Evolutionary conservation across 2,888 invertebrate genomes (phyloP).

Genomic region (Cheilosia grossa): DNA sequence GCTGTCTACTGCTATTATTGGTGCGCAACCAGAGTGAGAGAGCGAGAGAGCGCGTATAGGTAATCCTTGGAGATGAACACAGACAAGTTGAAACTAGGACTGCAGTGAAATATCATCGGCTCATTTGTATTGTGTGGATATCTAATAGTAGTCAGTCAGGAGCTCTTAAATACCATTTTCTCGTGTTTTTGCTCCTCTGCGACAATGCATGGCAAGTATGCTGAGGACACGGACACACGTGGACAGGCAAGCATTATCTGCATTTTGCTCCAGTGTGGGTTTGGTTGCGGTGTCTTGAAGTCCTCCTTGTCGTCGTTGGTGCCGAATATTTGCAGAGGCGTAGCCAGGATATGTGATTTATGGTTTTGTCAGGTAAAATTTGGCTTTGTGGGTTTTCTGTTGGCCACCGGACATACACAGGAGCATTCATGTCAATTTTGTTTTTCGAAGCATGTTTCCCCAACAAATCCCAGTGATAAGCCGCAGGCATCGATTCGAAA

Average conservation of each 20-base stretch:
- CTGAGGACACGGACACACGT: constrained; percentile 33
- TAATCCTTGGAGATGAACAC: constrained; percentile 49
- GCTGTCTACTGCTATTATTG: constrained; percentile 47
- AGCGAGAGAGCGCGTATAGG: background rate
- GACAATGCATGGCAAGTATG: constrained; percentile 8
- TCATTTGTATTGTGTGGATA: constrained; percentile 74
- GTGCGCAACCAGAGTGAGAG: constrained; percentile 33
- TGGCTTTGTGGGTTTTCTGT: constrained; percentile 58
- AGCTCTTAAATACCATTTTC: constrained; percentile 65
- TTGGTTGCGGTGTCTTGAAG: constrained; percentile 60
- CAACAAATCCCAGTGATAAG: constrained; percentile 2
- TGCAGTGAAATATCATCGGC: constrained; percentile 73
- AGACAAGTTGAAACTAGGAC: constrained; percentile 52
- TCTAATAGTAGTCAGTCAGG: constrained; percentile 72
- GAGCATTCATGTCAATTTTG: constrained; percentile 34
- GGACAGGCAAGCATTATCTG: constrained; percentile 60
- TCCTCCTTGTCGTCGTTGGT: constrained; percentile 21
- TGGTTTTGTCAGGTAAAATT: constrained; percentile 68
- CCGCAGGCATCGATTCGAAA: constrained; percentile 36
- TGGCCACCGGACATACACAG: background rate
- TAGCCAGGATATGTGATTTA: constrained; percentile 63
- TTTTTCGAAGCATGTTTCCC: constrained; percentile 6
- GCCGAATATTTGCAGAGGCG: constrained; percentile 56
- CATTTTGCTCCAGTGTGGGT: constrained; percentile 44
- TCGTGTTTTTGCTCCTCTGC: constrained; percentile 54